These are phyloP conservation scores for Cacoxenus indagator DNA, from an alignment of 2,888 invertebrate species.

Conservation along the genomic window DNA sequence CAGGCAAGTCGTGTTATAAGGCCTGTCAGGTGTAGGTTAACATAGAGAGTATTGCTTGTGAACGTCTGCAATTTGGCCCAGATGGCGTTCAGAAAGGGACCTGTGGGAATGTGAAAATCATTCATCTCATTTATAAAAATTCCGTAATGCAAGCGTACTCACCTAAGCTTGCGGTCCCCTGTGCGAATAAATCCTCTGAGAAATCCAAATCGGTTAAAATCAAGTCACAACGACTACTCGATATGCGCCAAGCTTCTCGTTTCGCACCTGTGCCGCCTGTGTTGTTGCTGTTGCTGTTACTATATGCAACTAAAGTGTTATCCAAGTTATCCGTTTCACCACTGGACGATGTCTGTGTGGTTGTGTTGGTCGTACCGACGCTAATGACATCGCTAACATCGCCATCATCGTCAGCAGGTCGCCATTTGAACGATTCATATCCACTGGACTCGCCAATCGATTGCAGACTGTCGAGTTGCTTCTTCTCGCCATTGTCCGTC, in stretches of 20 bases:
- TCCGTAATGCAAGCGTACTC: constrained; percentile 11
- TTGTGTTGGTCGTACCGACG: not conserved
- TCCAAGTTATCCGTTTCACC: constrained; percentile 10
- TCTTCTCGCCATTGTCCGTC: constrained; percentile 56
- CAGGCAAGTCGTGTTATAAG: constrained; percentile 87
- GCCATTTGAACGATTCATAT: constrained; percentile 80
- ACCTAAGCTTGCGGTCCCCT: constrained; percentile 71
- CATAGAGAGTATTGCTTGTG: constrained; percentile 85
- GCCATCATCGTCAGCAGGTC: constrained; percentile 72
- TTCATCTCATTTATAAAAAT: not conserved
- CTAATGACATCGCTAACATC: constrained; percentile 41
- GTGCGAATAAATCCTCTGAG: constrained; percentile 70
- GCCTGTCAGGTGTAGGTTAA: constrained; percentile 90
- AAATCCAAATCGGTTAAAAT: constrained; percentile 69
- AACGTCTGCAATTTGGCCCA: constrained; percentile 87
- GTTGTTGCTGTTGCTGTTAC: constrained; percentile 33
- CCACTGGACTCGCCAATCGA: constrained; percentile 82
- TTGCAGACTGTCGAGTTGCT: constrained; percentile 75
- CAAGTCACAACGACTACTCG: constrained; percentile 62
- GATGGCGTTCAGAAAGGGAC: constrained; percentile 86
- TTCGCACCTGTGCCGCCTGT: constrained; percentile 34
- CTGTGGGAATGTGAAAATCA: constrained; percentile 63
- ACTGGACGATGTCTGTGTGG: not conserved
- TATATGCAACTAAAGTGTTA: not conserved
- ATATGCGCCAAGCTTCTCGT: constrained; percentile 65